phyloP scores from a whole-genome alignment of 2,113 vertebrate species.

The Lutjanus erythropterus region DNA sequence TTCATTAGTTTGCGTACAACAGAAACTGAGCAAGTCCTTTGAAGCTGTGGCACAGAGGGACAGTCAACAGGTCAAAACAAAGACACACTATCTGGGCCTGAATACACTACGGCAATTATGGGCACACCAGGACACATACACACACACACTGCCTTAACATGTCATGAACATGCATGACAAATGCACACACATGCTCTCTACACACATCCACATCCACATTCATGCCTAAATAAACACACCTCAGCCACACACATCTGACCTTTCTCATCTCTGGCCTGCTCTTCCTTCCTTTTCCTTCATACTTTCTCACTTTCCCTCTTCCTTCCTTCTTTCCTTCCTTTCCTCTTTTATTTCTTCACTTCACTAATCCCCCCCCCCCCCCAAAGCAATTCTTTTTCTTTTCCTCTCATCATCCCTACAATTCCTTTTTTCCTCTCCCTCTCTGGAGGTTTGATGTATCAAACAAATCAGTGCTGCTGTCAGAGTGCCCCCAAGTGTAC shows the following conservation, averaged over 20 bases:
- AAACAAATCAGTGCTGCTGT: constrained; percentile 63
- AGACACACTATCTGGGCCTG: constrained; percentile 9
- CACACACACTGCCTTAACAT: constrained; percentile 16
- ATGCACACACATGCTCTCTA: constrained; percentile 9
- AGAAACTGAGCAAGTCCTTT: constrained; percentile 48
- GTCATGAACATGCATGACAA: constrained; percentile 18
- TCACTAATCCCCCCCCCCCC: too few relatives aligned
- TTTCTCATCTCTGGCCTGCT: constrained; percentile 30
- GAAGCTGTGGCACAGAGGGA: constrained; percentile 27
- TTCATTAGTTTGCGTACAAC: constrained; percentile 41
- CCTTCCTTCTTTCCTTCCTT: constrained; percentile 38
- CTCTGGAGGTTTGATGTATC: constrained; percentile 18
- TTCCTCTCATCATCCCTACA: constrained; percentile 18
- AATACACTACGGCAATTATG: constrained; percentile 27
- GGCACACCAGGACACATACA: constrained; percentile 6
- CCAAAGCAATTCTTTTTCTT: constrained; percentile 11
- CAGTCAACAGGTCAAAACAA: constrained; percentile 58
- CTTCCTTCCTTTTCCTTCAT: constrained; percentile 24
- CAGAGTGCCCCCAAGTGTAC: constrained; percentile 80
- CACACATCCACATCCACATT: constrained; percentile 28
- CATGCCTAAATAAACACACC: constrained; percentile 59
- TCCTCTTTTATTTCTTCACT: not conserved
- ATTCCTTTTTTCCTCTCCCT: not conserved
- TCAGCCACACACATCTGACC: constrained; percentile 50
- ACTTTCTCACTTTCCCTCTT: constrained; percentile 43